Evolutionary conservation across 2,797 vertebrate species (phyloP), one percentile per base, ranked within the genome.

Genomic region (Urosaurus nigricauda): DNA sequence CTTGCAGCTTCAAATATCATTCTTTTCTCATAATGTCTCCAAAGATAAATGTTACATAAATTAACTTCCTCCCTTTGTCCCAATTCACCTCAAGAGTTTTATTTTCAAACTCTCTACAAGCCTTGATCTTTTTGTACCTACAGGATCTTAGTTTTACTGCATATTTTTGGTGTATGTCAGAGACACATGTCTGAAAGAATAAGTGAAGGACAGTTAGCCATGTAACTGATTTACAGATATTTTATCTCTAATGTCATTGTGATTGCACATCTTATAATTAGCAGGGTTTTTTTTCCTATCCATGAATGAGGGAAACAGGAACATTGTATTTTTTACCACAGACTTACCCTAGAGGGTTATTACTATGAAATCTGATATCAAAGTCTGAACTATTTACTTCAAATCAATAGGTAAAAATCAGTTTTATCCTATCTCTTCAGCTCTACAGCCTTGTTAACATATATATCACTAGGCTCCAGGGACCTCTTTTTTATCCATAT

Each of bases 51-150:
- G 2, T 51, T 78, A 83, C 3, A 40, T 90, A 94, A 63, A 78
- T 65, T 79, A n/a, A 16, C 85, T 88, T 29, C 0, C 81, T 85
- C 60, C 51, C 13, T 68, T 88, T 63, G 26, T 90, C 63, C 17
- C 40, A 63, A 56, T 14, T 43, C 0, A 2, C n/a, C 56, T n/a
- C 24, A 88, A 68, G 21, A 37, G 79, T 24, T 85, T 90, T 26
- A 79, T 83, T 84, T 88, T 84, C 40, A 79, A 87, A 37, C 24
- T 74, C 17, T 78, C 58, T 89, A n/a, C 40, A 92, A 86, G 87
- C 43, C 11, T 85, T 85, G 65, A 0, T 0, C 0, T 85, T 0
- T 87, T 37, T 8, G 35, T 2, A 32, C 89, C 56, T 58, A 17
- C 35, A 40, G 83, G 9, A 53, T 83, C 74, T 91, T 58, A 60